phyloP scores from a whole-genome alignment of 2,888 invertebrate species.

The Eupithecia abbreviata region DNA sequence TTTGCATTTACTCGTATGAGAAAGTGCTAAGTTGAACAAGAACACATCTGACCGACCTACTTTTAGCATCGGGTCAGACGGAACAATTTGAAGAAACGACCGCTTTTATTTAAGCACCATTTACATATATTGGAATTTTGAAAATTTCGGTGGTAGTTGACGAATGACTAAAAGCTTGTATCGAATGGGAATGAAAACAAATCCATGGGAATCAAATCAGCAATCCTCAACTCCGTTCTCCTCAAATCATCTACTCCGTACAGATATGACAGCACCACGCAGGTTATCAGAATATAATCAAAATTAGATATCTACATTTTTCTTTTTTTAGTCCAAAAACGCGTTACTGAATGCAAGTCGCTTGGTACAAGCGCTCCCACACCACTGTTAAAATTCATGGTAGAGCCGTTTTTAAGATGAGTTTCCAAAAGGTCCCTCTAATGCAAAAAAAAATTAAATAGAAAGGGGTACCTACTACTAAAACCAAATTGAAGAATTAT shows the following conservation, averaged over 20 bases:
- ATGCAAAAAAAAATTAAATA: too few relatives aligned
- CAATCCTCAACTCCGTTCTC: background rate
- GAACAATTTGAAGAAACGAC: background rate
- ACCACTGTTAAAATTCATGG: too few relatives aligned
- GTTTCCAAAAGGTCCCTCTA: too few relatives aligned
- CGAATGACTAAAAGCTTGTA: background rate
- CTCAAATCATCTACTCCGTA: background rate
- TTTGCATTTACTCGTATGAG: conserved; percentile 11
- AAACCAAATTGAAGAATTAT: too few relatives aligned
- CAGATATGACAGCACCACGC: background rate
- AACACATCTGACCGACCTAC: conserved; percentile 15
- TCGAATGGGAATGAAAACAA: background rate
- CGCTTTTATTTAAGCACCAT: background rate
- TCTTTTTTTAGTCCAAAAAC: too few relatives aligned
- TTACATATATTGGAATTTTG: too few relatives aligned
- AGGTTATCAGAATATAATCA: background rate
- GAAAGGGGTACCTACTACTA: too few relatives aligned
- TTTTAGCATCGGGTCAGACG: background rate
- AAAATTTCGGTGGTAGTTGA: background rate
- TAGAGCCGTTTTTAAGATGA: too few relatives aligned
- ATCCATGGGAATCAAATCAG: background rate
- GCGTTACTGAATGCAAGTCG: background rate
- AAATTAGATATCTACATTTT: background rate
- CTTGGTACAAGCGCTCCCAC: background rate
- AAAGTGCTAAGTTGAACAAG: conserved; percentile 11